Evolutionary conservation across 2,888 invertebrate genomes (phyloP), one percentile per base, ranked within the genome.

Genomic region (Nymphalis urticae): DNA sequence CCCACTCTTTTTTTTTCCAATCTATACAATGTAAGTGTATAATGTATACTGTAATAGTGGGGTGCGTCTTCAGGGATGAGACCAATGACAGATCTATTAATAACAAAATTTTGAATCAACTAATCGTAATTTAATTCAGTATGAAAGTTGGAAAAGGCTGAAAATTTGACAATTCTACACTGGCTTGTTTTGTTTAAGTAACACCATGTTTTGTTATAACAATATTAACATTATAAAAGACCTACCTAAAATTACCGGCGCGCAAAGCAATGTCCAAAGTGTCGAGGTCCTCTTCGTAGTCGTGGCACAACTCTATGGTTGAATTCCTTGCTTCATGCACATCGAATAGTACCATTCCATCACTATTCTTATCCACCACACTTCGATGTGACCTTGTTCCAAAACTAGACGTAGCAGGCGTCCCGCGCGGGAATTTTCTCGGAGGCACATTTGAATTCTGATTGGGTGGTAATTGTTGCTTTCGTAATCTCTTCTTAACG

Each of bases 161-260:
- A 10, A 42, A 42, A 13, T 13, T 42, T 13, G 10, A 42, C 13
- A 13, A 42, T 42, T 42, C 42, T 3, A 42, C 10, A 42, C 13
- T 42, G 42, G 2, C 13, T 36, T 9, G 36, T 36, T 36, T 36
- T 42, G 2, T 10, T 42, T 3, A 42, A 42, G 10, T 42, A 42
- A 4, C 13, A 42, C 13, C 13, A 42, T 13, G 3, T 9, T 13
- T 21, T 2, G 7, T 50, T 50, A 8, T n/a, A 19, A 50, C 1
- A 19, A 10, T 21, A 10, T 19, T 2, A 51, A 10, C 10, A 21
- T 19, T 1, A 19, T 27, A 74, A 69, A 68, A 66, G 71, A 79
- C 76, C 82, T 86, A 92, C 93, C 93, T 92, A 87, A 92, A 92
- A 80, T 93, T 93, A 73, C 93, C 93, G 85, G 91, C 93, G 88